Evolutionary conservation across 1,140 invertebrate genomes (phyloP), one percentile per base, ranked within the genome.

Genomic region (Propsilocerus akamusi): DNA sequence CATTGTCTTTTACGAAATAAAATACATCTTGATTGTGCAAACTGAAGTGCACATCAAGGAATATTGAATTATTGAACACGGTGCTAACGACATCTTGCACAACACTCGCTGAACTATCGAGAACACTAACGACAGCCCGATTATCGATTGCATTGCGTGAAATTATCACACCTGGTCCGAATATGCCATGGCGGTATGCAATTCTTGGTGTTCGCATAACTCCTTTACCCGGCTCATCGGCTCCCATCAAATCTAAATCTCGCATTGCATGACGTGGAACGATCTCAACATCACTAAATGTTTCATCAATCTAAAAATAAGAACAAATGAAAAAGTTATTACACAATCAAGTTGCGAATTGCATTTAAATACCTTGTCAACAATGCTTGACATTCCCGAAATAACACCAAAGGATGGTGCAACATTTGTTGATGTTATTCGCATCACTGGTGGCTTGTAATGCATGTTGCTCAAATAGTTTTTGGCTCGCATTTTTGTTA

Each of bases 1-100:
- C 77, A 58, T 89, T 91, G 56, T 90, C 85, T 64, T 96, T 96
- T 1, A 96, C 86, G 66, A 97, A 94, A 60, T 95, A 95, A 68
- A 95, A 93, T 0, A 91, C 82, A 58, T 95, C 91, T 69, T 91
- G 76, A 65, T 88, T 87, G 57, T 92, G 86, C 30, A 91, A 88
- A 54, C 82, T 90, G 57, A 93, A 91, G 65, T 90, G 85, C 0
- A 95, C 68, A 52, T 93, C 86, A n/a, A 96, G 64, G 68, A 94
- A 86, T 61, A 82, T 83, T 0, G 91, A 93, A 58, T 87, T 87
- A 62, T 97, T 96, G 58, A 97, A 86, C 6, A 96, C 86, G 0
- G 89, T 89, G 1, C 86, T 89, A 0, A 94, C 86, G 1, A 95
- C 86, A 59, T 93, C 88, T 62, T 89, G 86, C 0, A 92, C 81